phyloP scores from a whole-genome alignment of 2,797 vertebrate genomes.

The Sciurus vulgaris region DNA sequence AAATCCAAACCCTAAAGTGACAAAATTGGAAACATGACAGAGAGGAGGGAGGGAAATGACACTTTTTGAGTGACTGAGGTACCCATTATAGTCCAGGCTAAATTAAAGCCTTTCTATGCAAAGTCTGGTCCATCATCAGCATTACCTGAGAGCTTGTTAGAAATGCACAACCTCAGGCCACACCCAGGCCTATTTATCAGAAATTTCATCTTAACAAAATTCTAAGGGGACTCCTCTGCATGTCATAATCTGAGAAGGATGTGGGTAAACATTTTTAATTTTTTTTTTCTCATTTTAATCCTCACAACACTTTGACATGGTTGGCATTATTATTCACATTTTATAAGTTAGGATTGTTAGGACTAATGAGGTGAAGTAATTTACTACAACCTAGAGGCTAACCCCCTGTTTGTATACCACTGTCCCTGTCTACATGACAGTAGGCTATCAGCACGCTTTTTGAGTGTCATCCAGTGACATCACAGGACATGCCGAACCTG shows the following conservation, averaged over 20 bases:
- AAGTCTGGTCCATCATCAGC: no score
- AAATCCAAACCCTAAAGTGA: conserved; percentile 25
- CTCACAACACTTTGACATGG: not conserved
- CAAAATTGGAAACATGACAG: not conserved
- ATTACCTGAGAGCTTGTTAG: not conserved
- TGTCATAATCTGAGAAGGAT: not conserved
- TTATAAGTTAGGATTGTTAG: not conserved
- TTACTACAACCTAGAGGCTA: not conserved
- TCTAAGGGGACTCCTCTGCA: not conserved
- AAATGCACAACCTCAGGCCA: not conserved
- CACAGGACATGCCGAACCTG: not conserved
- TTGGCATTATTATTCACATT: conserved; percentile 8
- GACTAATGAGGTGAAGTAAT: not conserved
- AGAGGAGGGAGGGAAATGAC: not conserved
- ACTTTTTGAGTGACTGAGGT: not conserved
- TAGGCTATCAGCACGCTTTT: not conserved
- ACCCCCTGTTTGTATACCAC: not conserved
- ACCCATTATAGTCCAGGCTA: no score
- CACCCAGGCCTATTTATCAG: not conserved
- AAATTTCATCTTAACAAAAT: not conserved
- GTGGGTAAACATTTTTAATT: not conserved
- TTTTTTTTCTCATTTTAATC: not conserved
- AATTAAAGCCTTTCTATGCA: not conserved
- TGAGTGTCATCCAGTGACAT: no score
- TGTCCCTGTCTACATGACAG: not conserved